Percentiles rank a stretch among this genome's conserved stretches.
phyloP scores from a whole-genome alignment of 2,888 invertebrate genomes.

The Philopedon plagiatum region DNA sequence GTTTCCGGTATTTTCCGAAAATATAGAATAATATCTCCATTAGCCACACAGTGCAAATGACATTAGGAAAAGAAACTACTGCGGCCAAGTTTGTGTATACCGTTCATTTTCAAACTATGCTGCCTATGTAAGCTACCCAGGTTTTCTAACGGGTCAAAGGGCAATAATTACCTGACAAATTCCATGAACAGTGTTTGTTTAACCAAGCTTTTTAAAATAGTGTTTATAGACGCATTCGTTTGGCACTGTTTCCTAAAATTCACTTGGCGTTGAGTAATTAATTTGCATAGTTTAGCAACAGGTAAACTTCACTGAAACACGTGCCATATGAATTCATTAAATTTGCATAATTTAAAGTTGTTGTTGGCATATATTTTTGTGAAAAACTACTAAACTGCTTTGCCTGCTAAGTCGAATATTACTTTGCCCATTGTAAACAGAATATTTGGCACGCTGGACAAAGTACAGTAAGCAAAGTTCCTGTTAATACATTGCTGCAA shows the following conservation, averaged over 20 bases:
- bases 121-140: too few species aligned
- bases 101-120: too few species aligned
- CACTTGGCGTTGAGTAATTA: neutral
- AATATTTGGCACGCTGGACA: neutral
- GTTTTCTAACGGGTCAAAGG: too few species aligned
- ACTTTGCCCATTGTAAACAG: neutral
- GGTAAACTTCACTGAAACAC: neutral
- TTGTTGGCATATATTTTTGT: constrained; percentile 2
- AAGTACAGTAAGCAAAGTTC: neutral
- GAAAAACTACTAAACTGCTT: neutral
- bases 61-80: too few species aligned
- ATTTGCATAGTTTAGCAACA: neutral
- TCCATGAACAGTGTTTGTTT: too few species aligned
- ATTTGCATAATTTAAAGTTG: neutral
- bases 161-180: too few species aligned
- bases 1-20: too few species aligned
- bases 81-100: too few species aligned
- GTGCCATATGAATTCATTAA: neutral
- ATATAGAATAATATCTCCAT: too few species aligned
- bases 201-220: too few species aligned
- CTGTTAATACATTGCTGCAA: too few species aligned
- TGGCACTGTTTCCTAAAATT: neutral
- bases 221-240: neutral
- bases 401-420: neutral
- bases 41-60: too few species aligned